Evolutionary conservation across 2,113 vertebrate genomes (phyloP).

Genomic region (Mola mola): DNA sequence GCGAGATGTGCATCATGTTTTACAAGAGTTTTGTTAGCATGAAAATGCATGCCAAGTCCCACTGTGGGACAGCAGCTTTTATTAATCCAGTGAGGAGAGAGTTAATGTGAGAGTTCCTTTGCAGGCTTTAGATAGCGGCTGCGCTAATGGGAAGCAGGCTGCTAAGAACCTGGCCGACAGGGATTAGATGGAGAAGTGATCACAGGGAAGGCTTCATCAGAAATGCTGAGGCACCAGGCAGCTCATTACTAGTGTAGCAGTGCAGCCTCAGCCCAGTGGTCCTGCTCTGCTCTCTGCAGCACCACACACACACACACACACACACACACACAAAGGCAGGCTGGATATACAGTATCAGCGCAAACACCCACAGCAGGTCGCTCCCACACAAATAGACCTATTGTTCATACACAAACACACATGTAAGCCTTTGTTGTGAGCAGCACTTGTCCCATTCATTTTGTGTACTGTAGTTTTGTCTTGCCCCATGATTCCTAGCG

Average conservation of each 20-base stretch:
- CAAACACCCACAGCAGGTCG: conserved; percentile 20
- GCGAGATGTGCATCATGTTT: conserved; percentile 59
- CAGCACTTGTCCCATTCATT: not conserved
- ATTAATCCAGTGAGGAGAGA: conserved; percentile 67
- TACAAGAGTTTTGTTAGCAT: conserved; percentile 67
- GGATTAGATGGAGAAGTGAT: conserved; percentile 75
- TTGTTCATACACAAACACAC: conserved; percentile 1
- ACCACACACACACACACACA: conserved; percentile 35
- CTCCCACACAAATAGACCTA: conserved; percentile 15
- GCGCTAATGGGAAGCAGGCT: conserved; percentile 67
- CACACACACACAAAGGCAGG: conserved; percentile 6
- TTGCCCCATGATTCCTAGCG: not conserved
- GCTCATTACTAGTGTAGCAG: conserved; percentile 72
- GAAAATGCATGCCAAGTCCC: conserved; percentile 62
- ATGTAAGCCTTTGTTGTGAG: conserved; percentile 9
- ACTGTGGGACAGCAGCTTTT: conserved; percentile 29
- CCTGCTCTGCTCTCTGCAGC: conserved; percentile 46
- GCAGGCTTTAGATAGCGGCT: conserved; percentile 50
- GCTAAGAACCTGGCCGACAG: conserved; percentile 61
- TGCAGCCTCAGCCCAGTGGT: conserved; percentile 51
- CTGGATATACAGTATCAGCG: conserved; percentile 16
- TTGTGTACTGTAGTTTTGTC: not conserved
- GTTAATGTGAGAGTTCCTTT: conserved; percentile 63
- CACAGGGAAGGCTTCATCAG: conserved; percentile 76
- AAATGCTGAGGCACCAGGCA: conserved; percentile 72